A percentile compares a stretch with the other conserved stretches of the same genome.
These are phyloP conservation scores for Hypselothyrea guttata DNA, from an alignment of 2,888 invertebrate species.

Conservation along the genomic window DNA sequence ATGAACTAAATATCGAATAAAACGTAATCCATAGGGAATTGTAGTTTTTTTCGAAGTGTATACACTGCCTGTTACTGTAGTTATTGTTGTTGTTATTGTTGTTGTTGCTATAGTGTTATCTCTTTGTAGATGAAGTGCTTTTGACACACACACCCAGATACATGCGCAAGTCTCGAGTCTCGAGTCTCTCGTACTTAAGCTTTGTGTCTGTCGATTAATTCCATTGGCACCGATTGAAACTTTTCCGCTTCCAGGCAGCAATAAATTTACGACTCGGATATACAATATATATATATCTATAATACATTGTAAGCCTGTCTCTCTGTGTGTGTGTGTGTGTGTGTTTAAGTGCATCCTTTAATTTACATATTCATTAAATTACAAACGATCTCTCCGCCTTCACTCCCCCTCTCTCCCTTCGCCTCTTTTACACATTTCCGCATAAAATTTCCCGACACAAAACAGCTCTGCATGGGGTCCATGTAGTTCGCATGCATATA, in stretches of 20 bases:
- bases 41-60: background rate
- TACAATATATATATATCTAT: conserved; percentile 24
- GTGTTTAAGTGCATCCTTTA: conserved; percentile 68
- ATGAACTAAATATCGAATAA: too few species aligned
- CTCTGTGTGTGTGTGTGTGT: conserved; percentile 8
- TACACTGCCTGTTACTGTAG: conserved; percentile 24
- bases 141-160: conserved; percentile 51
- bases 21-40: too few species aligned
- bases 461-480: conserved; percentile 27
- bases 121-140: conserved; percentile 34
- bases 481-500: background rate
- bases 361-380: conserved; percentile 77
- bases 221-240: conserved; percentile 77
- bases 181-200: conserved; percentile 42
- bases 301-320: conserved; percentile 7
- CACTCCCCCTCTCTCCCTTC: too few species aligned
- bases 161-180: conserved; percentile 55
- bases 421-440: conserved; percentile 59
- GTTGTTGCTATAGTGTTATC: conserved; percentile 49
- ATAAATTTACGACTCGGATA: conserved; percentile 63
- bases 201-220: conserved; percentile 65
- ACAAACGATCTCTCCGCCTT: conserved; percentile 49
- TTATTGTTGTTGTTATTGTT: conserved; percentile 8
- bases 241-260: conserved; percentile 70
- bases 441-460: conserved; percentile 47